phyloP scores from a whole-genome alignment of 2,113 vertebrate species.

The Triplophysa tibetana region DNA sequence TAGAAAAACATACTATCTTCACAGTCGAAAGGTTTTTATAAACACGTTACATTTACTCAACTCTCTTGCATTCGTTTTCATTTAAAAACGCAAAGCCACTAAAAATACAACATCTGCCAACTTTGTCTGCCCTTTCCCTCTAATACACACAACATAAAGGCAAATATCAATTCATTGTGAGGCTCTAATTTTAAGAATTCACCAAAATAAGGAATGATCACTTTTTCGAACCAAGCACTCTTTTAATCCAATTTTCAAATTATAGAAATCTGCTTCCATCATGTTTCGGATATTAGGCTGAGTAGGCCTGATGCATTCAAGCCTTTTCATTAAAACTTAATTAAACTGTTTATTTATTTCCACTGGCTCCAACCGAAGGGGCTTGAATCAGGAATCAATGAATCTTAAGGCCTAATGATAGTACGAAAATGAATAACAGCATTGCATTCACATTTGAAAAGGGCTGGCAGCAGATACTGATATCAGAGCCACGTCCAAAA shows the following conservation, averaged over 20 bases:
- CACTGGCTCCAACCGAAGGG: neutral
- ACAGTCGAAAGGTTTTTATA: neutral
- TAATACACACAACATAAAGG: conserved; percentile 29
- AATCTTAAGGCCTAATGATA: conserved; percentile 2
- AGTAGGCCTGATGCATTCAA: conserved; percentile 20
- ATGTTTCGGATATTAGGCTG: conserved; percentile 22
- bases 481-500: neutral
- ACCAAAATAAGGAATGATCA: neutral
- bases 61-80: neutral
- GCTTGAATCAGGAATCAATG: conserved; percentile 16
- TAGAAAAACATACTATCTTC: neutral
- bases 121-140: neutral
- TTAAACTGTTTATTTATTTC: conserved; percentile 31
- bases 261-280: conserved; percentile 16
- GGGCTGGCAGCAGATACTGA: neutral
- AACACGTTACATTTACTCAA: neutral
- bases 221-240: neutral
- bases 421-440: conserved; percentile 16
- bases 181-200: conserved; percentile 5
- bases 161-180: conserved; percentile 18
- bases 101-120: neutral
- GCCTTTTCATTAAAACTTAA: conserved; percentile 41
- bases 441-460: neutral
- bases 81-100: conserved; percentile 21
- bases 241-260: conserved; percentile 29